A percentile compares a stretch with the other conserved stretches of the same genome.
These are phyloP conservation scores for Drosophila ananassae DNA, from an alignment of 1,140 invertebrate genomes.

Conservation along the genomic window DNA sequence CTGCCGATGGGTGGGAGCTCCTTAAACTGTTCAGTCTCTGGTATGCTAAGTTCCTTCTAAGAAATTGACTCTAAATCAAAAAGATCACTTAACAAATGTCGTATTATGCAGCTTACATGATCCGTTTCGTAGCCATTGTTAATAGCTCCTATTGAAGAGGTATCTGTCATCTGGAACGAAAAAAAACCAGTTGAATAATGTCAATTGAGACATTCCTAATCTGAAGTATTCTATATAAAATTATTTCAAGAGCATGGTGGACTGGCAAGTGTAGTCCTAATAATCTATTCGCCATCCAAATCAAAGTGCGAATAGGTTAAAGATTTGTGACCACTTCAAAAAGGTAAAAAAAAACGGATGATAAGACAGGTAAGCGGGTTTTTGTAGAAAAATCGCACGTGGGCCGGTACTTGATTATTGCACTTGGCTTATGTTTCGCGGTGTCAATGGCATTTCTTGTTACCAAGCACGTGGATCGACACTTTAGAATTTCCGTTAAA, in stretches of 20 bases:
- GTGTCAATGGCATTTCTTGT: slow-evolving; percentile 7
- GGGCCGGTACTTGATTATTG: slow-evolving; percentile 1
- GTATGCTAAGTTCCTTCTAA: slow-evolving; percentile 29
- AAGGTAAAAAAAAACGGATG: background rate
- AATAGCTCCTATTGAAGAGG: slow-evolving; percentile 24
- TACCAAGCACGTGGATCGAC: slow-evolving; percentile 10
- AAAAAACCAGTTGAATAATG: background rate
- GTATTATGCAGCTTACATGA: slow-evolving; percentile 38
- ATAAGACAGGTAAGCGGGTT: slow-evolving; percentile 1
- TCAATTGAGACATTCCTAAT: background rate
- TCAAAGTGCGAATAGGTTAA: slow-evolving; percentile 10
- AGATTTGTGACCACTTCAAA: slow-evolving; percentile 13
- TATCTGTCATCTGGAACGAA: slow-evolving; percentile 52
- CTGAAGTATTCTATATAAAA: slow-evolving; percentile 20
- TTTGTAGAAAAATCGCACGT: slow-evolving; percentile 6
- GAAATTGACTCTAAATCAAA: background rate
- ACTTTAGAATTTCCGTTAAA: slow-evolving; percentile 6
- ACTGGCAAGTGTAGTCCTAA: slow-evolving; percentile 6
- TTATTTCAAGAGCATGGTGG: slow-evolving; percentile 3
- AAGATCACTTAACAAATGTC: too few species aligned
- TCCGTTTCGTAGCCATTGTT: slow-evolving; percentile 66
- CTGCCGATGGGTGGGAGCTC: background rate
- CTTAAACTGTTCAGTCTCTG: slow-evolving; percentile 3
- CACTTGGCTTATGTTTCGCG: background rate
- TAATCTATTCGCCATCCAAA: slow-evolving; percentile 22